phyloP scores from a whole-genome alignment of 2,113 vertebrate species.

The Erinaceus europaeus region DNA sequence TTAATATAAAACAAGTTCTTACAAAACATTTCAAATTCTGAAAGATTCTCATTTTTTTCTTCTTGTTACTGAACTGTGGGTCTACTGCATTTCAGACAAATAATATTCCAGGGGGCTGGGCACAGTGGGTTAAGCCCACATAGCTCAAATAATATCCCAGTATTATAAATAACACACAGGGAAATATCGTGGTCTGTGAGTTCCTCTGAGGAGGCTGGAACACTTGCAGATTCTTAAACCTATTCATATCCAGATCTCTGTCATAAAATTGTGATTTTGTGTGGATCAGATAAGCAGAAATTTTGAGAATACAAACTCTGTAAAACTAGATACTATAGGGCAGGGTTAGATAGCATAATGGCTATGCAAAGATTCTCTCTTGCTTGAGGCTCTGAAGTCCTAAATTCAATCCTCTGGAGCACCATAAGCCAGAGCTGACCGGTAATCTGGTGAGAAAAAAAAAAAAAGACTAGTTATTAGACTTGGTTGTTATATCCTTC shows the following conservation, averaged over 20 bases:
- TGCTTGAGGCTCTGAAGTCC: too few relatives aligned
- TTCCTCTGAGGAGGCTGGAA: background rate
- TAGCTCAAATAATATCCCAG: too few relatives aligned
- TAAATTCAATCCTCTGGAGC: too few relatives aligned
- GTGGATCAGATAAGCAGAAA: background rate
- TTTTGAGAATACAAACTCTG: background rate
- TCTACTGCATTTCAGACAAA: constrained; percentile 32
- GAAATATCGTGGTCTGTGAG: background rate
- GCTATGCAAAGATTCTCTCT: too few relatives aligned
- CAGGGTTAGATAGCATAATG: background rate
- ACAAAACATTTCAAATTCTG: constrained; percentile 1
- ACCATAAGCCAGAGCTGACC: too few relatives aligned
- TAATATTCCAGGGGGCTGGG: background rate
- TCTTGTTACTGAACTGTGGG: background rate
- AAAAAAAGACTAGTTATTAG: too few relatives aligned
- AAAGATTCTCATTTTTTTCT: background rate
- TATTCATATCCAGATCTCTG: background rate
- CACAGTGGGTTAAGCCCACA: too few relatives aligned
- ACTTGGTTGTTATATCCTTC: background rate
- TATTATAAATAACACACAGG: too few relatives aligned
- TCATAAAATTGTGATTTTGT: background rate
- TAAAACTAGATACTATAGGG: background rate
- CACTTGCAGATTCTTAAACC: background rate
- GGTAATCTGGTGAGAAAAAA: too few relatives aligned
- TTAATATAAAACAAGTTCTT: background rate